These are phyloP conservation scores for Hystrix brachyura DNA, from an alignment of 2,113 vertebrate species.

Conservation along the genomic window DNA sequence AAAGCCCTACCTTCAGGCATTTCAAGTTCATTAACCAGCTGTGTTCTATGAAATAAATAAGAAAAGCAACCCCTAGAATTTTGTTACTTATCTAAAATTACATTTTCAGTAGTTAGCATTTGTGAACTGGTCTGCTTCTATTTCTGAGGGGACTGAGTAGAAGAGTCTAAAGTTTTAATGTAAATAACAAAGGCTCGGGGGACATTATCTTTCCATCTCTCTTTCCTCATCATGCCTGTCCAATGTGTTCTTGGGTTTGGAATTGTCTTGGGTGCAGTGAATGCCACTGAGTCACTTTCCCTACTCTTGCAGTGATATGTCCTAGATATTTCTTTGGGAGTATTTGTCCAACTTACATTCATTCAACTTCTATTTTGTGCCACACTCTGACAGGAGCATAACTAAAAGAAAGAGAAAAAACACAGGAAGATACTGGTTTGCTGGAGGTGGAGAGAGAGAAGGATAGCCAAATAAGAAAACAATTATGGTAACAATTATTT, in stretches of 20 bases:
- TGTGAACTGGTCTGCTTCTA: conserved; percentile 11
- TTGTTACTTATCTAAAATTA: conserved; percentile 10
- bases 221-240: neutral
- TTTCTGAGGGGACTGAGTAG: conserved; percentile 43
- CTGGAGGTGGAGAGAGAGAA: neutral
- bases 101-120: conserved; percentile 14
- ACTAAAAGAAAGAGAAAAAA: conserved; percentile 18
- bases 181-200: neutral
- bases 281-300: neutral
- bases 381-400: neutral
- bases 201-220: neutral
- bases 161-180: conserved; percentile 25
- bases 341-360: conserved; percentile 19
- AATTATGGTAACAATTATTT: neutral
- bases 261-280: neutral
- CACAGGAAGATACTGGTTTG: neutral
- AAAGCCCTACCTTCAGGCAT: neutral
- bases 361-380: neutral
- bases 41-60: neutral
- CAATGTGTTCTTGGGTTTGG: neutral
- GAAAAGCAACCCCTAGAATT: neutral
- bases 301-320: neutral
- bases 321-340: neutral
- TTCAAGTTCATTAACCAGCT: conserved; percentile 20
- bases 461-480: neutral